A percentile compares a stretch with the other conserved stretches of the same genome.
Evolutionary conservation across 2,888 invertebrate species (phyloP).

Genomic region (Unio pictorum): DNA sequence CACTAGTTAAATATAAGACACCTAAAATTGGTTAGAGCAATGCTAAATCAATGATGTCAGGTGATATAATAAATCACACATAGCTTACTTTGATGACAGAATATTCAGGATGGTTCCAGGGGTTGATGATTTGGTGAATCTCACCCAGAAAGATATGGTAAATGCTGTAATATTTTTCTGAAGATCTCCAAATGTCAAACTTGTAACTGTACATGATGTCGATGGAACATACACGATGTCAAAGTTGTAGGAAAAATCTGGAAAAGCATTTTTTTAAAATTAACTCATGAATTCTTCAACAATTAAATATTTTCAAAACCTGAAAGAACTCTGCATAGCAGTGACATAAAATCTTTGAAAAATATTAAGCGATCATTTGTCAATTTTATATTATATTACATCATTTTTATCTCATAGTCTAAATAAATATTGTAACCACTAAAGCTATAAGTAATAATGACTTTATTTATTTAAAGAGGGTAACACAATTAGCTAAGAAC

Average conservation of each 20-base stretch:
- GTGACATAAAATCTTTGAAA: neutral
- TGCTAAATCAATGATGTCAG: too few relatives aligned
- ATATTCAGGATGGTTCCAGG: conserved; percentile 13
- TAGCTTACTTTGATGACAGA: too few relatives aligned
- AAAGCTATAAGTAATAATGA: too few relatives aligned
- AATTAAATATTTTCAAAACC: neutral
- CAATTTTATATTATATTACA: too few relatives aligned
- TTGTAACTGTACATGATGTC: neutral
- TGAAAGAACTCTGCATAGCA: neutral
- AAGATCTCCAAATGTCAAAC: conserved; percentile 20
- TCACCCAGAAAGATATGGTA: conserved; percentile 23
- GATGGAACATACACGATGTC: neutral
- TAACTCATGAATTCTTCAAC: neutral
- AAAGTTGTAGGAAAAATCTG: neutral
- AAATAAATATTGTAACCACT: too few relatives aligned
- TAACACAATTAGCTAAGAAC: too few relatives aligned
- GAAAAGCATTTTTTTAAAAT: neutral
- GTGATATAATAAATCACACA: too few relatives aligned
- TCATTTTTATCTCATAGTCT: too few relatives aligned
- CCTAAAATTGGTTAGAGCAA: too few relatives aligned
- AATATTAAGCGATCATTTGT: neutral
- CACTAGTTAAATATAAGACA: too few relatives aligned
- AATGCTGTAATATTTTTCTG: conserved; percentile 9
- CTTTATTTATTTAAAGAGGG: too few relatives aligned
- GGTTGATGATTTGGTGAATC: conserved; percentile 10